A percentile compares a stretch with the other conserved stretches of the same genome.
Evolutionary conservation across 2,888 invertebrate genomes (phyloP).

Genomic region (Parnassius mnemosyne): DNA sequence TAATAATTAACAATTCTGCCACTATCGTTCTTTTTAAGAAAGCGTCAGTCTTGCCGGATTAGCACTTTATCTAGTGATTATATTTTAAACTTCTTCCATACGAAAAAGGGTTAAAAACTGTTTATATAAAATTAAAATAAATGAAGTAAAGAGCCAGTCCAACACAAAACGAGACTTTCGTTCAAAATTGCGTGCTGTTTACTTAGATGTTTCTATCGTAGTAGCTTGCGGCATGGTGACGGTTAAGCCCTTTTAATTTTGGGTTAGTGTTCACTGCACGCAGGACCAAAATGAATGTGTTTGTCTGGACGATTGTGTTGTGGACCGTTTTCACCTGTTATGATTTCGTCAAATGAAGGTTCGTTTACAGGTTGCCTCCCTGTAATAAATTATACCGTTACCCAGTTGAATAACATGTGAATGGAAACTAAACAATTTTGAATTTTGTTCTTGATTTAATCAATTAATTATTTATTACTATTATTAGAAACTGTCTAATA

Average conservation of each 20-base stretch:
- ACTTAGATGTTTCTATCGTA: constrained; percentile 44
- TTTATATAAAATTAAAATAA: too few relatives aligned
- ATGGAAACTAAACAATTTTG: constrained; percentile 20
- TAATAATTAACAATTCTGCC: too few relatives aligned
- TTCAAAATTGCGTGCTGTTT: constrained; percentile 36
- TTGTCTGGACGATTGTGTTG: constrained; percentile 54
- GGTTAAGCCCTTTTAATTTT: constrained; percentile 35
- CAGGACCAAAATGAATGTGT: constrained; percentile 43
- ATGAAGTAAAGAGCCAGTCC: constrained; percentile 3
- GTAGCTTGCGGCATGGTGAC: constrained; percentile 75
- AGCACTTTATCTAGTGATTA: too few relatives aligned
- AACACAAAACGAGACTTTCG: constrained; percentile 19
- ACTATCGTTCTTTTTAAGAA: too few relatives aligned
- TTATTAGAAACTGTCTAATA: constrained; percentile 1
- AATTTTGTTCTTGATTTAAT: constrained; percentile 5
- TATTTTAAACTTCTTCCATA: too few relatives aligned
- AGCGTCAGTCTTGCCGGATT: too few relatives aligned
- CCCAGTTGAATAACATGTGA: constrained; percentile 19
- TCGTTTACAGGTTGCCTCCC: constrained; percentile 3
- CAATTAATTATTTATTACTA: constrained; percentile 6
- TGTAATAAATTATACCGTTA: constrained; percentile 4
- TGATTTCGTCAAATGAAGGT: neutral
- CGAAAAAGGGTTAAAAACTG: too few relatives aligned
- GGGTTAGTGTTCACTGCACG: constrained; percentile 32
- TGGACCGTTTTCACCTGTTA: constrained; percentile 31